Conservation (phyloP, 2,888 invertebrate species). For the Tetragonula carbonaria region DNA sequence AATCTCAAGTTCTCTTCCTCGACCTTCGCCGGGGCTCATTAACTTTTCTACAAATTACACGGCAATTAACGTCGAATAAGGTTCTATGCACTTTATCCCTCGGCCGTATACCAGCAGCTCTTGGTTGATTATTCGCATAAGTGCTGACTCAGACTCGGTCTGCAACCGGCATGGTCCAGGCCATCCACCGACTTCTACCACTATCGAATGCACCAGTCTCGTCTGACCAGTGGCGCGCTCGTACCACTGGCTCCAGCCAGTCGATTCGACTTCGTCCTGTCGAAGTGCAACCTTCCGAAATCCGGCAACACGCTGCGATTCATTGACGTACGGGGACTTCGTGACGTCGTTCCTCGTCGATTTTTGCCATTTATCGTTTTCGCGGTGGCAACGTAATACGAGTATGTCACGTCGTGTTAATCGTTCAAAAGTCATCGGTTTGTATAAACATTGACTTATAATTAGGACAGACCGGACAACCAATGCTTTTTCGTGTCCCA, state of each 20-base stretch:
- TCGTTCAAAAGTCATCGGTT: too few relatives aligned
- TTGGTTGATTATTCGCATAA: constrained; percentile 50
- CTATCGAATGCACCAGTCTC: background rate
- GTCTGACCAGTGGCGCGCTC: constrained; percentile 29
- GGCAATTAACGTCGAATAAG: constrained; percentile 35
- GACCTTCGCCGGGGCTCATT: background rate
- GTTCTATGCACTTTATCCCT: background rate
- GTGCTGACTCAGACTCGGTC: constrained; percentile 40
- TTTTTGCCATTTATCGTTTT: background rate
- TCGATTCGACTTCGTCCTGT: constrained; percentile 17
- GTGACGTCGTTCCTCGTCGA: background rate
- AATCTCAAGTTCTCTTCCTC: background rate
- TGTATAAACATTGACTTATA: too few relatives aligned
- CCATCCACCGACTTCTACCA: constrained; percentile 29
- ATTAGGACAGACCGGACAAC: too few relatives aligned
- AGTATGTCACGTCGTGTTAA: background rate
- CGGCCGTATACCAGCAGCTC: background rate
- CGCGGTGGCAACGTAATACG: background rate
- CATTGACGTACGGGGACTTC: background rate
- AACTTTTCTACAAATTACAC: background rate
- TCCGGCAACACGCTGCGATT: background rate
- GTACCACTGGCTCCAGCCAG: constrained; percentile 22
- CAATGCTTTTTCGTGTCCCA: too few relatives aligned
- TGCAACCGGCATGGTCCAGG: constrained; percentile 29
- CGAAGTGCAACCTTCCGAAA: constrained; percentile 4